A percentile compares a stretch with the other conserved stretches of the same genome.
phyloP scores from a whole-genome alignment of 2,888 invertebrate species.

The Heteromyza rotundicornis region DNA sequence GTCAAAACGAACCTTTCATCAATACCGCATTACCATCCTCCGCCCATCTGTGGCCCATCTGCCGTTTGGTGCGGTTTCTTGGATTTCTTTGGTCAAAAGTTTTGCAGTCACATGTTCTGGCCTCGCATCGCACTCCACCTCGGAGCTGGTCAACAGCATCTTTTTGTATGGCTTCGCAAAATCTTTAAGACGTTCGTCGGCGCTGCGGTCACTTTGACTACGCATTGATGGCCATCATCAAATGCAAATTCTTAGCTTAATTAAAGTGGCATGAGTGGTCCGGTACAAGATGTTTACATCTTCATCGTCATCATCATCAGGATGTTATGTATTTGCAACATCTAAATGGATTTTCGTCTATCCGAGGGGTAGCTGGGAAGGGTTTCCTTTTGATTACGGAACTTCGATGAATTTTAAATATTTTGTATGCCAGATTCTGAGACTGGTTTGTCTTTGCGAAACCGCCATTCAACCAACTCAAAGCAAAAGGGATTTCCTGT shows the following conservation, averaged over 20 bases:
- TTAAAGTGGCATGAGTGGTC: constrained; percentile 23
- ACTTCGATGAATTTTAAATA: constrained; percentile 20
- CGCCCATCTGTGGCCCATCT: constrained; percentile 27
- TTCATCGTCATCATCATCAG: too few species aligned
- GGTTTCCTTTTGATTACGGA: constrained; percentile 26
- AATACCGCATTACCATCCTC: too few species aligned
- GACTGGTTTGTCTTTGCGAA: background rate
- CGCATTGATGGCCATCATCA: constrained; percentile 26
- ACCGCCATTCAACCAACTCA: background rate
- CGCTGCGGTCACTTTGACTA: constrained; percentile 55
- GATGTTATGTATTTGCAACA: constrained; percentile 8
- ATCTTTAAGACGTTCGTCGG: constrained; percentile 51
- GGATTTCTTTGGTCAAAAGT: constrained; percentile 48
- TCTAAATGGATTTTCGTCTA: constrained; percentile 23
- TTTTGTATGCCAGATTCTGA: too few species aligned
- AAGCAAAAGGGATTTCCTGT: background rate
- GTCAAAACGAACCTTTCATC: too few species aligned
- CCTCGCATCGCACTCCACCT: background rate
- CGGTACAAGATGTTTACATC: background rate
- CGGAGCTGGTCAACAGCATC: background rate
- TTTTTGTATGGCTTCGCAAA: constrained; percentile 44
- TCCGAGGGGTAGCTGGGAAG: background rate
- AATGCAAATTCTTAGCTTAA: constrained; percentile 31
- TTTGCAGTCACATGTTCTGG: constrained; percentile 42
- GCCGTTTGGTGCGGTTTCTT: constrained; percentile 53